These are phyloP conservation scores for Calameuta pallipes DNA, from an alignment of 2,888 invertebrate genomes.

Conservation along the genomic window DNA sequence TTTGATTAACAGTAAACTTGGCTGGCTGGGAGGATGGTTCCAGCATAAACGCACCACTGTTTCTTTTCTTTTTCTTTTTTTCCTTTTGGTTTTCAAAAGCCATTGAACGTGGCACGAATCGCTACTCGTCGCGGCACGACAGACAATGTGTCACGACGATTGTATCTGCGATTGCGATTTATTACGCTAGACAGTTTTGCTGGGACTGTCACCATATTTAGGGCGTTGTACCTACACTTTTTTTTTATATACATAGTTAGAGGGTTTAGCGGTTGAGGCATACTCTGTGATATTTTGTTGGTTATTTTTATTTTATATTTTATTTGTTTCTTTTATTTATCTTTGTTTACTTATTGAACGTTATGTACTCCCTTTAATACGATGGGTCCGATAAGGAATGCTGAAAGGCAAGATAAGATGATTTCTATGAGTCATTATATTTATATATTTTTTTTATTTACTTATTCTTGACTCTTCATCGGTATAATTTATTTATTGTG, in stretches of 20 bases:
- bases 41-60: conserved; percentile 12
- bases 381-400: too few species aligned
- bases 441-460: too few species aligned
- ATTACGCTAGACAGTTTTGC: not conserved
- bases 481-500: not conserved
- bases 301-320: not conserved
- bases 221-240: not conserved
- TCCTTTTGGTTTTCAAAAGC: not conserved
- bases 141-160: not conserved
- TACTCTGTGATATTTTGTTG: not conserved
- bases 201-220: not conserved
- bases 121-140: conserved; percentile 1
- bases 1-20: conserved; percentile 10
- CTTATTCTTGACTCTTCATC: not conserved
- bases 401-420: too few species aligned
- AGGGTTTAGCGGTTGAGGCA: not conserved
- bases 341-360: not conserved
- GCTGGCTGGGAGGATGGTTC: conserved; percentile 18
- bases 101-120: not conserved
- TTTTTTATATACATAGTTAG: not conserved
- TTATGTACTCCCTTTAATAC: too few species aligned
- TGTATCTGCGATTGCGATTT: not conserved
- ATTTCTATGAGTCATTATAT: too few species aligned
- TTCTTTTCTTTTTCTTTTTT: not conserved
- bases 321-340: not conserved